Base-by-base conservation (phyloP, 2,113 vertebrate genomes). In the Nothocercus nigrocapillus region DNA sequence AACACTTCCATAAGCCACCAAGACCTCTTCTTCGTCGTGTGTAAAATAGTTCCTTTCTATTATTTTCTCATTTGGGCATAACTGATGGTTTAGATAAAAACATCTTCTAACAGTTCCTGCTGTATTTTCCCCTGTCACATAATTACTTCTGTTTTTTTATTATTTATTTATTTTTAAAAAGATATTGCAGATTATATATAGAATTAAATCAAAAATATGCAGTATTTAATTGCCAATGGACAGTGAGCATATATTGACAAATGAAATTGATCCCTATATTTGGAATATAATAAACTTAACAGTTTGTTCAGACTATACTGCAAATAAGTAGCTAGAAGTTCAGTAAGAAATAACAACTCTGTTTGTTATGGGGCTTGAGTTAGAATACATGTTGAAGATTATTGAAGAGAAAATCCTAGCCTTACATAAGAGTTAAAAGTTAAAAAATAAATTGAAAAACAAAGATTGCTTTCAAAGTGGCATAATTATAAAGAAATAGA, bases 91-190 rank as follows among this genome's bases (percentile, higher is more conserved):
- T 81, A 80, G 27, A 10, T 66, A 68, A 74, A n/a, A 72, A 14
- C 8, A 30, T 76, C 32, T 89, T 93, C 81, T 82, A 93, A 27
- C 25, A 45, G 22, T 90, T 96, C 32, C 44, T 72, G 47, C 77
- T 87, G 42, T 61, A 22, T 88, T 89, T 93, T 67, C 19, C 40
- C 73, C 88, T 75, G 42, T 87, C 11, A 56, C 7, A 4, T 56
- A 67, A 38, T 21, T 64, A 6, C 12, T 84, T 42, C 24, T n/a
- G 54, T 66, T 9, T 49, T 19, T 11, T 19, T 49, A 5, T 49
- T 49, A 8, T 49, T 49, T 22, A 8, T 49, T 49, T 47, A 8
- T 49, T 49, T 49, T 49, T 49, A 56, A 54, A 32, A 56, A 80
- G 4, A 2, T 42, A 32, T 59, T 59, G 47, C 34, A 76, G 36